Base-by-base conservation (phyloP, 2,113 vertebrate species). In the Cavia porcellus region DNA sequence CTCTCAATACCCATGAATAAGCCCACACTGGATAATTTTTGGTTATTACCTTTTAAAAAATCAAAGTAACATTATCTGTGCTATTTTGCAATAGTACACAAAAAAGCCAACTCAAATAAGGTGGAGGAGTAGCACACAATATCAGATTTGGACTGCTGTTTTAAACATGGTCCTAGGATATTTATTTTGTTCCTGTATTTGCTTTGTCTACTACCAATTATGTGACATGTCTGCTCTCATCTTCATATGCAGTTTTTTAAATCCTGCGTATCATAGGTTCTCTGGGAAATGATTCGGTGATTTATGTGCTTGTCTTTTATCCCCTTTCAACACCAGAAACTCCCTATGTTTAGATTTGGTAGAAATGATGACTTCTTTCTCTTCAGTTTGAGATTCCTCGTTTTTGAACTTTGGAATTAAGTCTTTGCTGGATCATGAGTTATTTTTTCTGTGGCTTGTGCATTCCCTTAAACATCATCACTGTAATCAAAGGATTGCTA, bases 401-500 rank as follows among this genome's bases (percentile, higher is more conserved):
- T 55, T 70, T 35, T 64, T 64, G 30, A 52, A 75, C 11, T 95
- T 95, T 92, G 70, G 25, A 94, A 77, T 47, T 66, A 59, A 13
- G 6, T 91, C n/a, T 93, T 72, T 62, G 45, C 9, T 91, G 66
- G 70, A 24, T 57, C 59, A 70, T 89, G 66, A 74, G 68, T 92
- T 87, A 35, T 50, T 86, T 35, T 15, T 64, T 42, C 20, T 83
- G 19, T 55, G 55, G 55, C 87, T 83, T 93, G 64, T 24, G 6
- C 1, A 30, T 85, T 74, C 52, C 50, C 38, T 90, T 79, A 74
- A 94, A 85, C 35, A 32, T 89, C 14, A 70, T 85, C 61, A 38
- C 35, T 68, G 45, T 72, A 86, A 91, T 79, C 61, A 89, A 82
- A 95, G 52, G 19, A 79, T 79, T 91, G 1, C 38, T 91, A 50